A percentile compares a stretch with the other conserved stretches of the same genome.
Conservation (phyloP, 1,140 invertebrate genomes). For the Habropoda laboriosa region DNA sequence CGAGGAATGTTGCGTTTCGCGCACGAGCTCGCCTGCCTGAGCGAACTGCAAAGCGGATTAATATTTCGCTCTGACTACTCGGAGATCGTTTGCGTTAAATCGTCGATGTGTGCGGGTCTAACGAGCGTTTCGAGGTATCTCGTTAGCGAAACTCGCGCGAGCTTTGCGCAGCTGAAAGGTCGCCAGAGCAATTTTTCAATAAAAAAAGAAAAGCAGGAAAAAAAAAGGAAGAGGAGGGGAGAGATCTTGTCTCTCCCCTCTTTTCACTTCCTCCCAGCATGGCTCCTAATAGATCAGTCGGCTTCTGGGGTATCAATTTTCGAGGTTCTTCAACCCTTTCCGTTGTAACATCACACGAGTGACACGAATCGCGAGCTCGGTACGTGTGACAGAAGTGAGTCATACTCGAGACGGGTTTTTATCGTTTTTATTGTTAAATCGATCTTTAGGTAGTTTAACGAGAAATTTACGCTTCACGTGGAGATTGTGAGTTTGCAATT, state of each 20-base stretch:
- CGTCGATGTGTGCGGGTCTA: conserved; percentile 5
- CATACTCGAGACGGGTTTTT: not conserved
- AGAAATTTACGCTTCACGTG: no score
- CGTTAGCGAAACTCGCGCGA: not conserved
- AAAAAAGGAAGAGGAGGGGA: not conserved
- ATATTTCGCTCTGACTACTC: conserved; percentile 6
- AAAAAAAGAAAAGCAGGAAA: conserved; percentile 4
- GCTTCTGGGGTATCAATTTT: not conserved
- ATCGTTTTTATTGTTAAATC: no score
- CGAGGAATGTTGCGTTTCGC: conserved; percentile 23
- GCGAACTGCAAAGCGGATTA: conserved; percentile 22
- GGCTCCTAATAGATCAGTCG: not conserved
- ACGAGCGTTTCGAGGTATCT: conserved; percentile 13
- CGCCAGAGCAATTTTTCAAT: conserved; percentile 7
- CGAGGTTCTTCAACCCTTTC: not conserved
- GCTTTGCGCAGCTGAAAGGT: not conserved
- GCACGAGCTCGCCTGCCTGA: not conserved
- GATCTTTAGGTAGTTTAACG: no score
- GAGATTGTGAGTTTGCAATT: no score
- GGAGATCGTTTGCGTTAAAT: not conserved
- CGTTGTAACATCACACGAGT: no score
- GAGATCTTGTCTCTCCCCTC: not conserved
- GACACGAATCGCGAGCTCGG: not conserved
- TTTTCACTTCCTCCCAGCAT: not conserved
- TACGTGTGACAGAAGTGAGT: not conserved